Evolutionary conservation across 2,113 vertebrate genomes (phyloP).

Genomic region (Isurus oxyrinchus): DNA sequence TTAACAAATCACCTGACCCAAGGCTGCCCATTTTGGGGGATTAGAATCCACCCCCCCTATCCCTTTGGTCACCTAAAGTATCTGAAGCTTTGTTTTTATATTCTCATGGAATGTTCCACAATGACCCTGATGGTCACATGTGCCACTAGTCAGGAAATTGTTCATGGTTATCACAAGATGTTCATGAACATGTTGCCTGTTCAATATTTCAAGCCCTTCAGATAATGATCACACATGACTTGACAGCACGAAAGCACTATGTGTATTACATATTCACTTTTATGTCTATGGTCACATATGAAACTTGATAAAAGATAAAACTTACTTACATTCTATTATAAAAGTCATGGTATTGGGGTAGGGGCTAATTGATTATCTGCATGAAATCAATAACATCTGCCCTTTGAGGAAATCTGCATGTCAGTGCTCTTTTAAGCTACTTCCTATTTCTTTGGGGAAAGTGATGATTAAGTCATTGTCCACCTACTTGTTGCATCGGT

Average conservation of each 20-base stretch:
- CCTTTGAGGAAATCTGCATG: not conserved
- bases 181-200: not conserved
- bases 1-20: too few relatives aligned
- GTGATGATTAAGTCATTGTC: not conserved
- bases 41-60: too few relatives aligned
- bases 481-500: not conserved
- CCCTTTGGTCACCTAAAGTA: not conserved
- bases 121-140: not conserved
- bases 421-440: not conserved
- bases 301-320: not conserved
- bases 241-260: not conserved
- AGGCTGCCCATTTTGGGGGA: too few relatives aligned
- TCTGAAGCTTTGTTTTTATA: not conserved
- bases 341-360: not conserved
- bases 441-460: not conserved
- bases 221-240: not conserved
- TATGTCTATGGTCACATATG: not conserved
- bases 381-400: not conserved
- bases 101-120: not conserved
- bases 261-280: not conserved
- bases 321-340: not conserved
- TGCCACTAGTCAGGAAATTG: not conserved
- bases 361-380: not conserved
- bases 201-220: not conserved
- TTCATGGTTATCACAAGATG: not conserved